These are phyloP conservation scores for Labia minor DNA, from an alignment of 2,888 invertebrate species.

Conservation along the genomic window DNA sequence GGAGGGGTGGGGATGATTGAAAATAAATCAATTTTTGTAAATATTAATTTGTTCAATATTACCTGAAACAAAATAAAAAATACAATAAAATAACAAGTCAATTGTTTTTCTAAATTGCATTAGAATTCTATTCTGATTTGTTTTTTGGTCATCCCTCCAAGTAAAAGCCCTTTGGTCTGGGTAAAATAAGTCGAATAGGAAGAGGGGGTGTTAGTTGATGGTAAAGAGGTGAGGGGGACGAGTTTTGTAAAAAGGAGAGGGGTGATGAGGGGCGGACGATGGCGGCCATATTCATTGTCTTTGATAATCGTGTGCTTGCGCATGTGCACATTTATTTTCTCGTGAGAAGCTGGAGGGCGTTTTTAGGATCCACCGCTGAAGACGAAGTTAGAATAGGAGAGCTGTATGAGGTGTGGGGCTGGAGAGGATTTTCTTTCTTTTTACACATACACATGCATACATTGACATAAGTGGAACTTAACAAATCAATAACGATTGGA, in stretches of 20 bases:
- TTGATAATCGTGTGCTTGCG: not conserved
- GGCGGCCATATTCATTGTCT: slow-evolving; percentile 8
- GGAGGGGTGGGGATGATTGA: too few species aligned
- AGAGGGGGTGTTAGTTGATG: not conserved
- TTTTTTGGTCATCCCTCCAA: too few species aligned
- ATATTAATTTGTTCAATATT: too few species aligned
- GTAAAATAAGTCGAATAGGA: not conserved
- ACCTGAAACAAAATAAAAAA: too few species aligned
- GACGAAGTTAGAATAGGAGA: not conserved
- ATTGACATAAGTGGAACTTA: not conserved
- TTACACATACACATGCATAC: not conserved
- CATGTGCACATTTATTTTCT: not conserved
- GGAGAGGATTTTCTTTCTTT: not conserved
- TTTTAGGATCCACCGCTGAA: not conserved
- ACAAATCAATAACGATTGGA: not conserved
- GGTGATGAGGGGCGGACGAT: not conserved
- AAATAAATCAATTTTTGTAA: too few species aligned
- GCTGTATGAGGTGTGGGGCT: not conserved
- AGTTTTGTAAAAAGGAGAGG: too few species aligned
- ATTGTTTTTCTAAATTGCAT: too few species aligned
- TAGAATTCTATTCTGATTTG: too few species aligned
- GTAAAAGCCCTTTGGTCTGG: too few species aligned
- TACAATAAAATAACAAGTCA: too few species aligned
- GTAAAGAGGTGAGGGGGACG: not conserved
- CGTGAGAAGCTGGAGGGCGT: slow-evolving; percentile 7